Conservation (phyloP, 2,113 vertebrate genomes). For the Lagopus leucura region DNA sequence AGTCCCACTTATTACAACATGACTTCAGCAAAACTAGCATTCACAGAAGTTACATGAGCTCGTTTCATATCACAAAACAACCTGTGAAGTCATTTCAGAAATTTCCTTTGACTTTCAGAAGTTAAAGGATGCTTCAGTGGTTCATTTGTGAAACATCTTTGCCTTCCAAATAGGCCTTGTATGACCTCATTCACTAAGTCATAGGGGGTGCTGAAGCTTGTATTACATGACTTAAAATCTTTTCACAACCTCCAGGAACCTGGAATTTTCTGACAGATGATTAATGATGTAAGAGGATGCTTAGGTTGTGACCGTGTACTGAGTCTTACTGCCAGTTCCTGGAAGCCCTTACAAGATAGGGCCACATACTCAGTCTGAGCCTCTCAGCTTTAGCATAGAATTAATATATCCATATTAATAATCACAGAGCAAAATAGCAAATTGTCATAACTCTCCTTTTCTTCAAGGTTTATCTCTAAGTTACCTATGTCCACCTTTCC, state of each 20-base stretch:
- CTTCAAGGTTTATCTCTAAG: not conserved
- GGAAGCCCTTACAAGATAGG: not conserved
- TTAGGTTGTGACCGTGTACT: not conserved
- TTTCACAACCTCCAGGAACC: conserved; percentile 23
- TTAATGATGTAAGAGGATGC: not conserved
- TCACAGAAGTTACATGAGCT: not conserved
- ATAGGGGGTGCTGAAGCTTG: not conserved
- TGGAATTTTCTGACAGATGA: conserved; percentile 48
- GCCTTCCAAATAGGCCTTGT: conserved; percentile 14
- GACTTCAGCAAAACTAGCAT: not conserved
- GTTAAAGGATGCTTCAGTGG: not conserved
- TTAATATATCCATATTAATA: not conserved
- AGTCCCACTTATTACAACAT: not conserved
- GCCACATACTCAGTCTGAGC: not conserved
- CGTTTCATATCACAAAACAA: not conserved
- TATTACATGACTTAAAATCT: not conserved
- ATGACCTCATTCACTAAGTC: conserved; percentile 43
- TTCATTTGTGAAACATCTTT: conserved; percentile 29
- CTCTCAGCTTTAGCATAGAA: not conserved
- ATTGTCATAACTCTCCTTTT: not conserved
- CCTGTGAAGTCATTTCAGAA: conserved; percentile 16
- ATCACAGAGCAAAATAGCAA: not conserved
- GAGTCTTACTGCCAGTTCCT: not conserved
- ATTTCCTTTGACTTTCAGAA: conserved; percentile 29
- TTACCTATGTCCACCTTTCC: not conserved